Conservation (phyloP, 2,113 vertebrate species). For the Nibea albiflora region DNA sequence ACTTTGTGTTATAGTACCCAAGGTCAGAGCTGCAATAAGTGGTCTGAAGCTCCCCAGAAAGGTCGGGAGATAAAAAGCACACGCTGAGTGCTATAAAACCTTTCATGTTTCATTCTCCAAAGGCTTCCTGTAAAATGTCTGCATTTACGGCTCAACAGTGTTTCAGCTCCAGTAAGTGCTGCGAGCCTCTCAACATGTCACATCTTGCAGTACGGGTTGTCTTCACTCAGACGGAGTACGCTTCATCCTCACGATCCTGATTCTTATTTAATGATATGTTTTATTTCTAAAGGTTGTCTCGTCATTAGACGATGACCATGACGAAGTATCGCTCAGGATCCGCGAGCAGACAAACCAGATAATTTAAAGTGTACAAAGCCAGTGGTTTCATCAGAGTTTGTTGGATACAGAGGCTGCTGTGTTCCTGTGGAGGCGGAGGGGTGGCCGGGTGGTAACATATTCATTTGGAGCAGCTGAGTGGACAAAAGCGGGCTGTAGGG, state of each 20-base stretch:
- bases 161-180: slow-evolving; percentile 24
- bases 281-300: neutral
- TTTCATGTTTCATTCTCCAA: slow-evolving; percentile 50
- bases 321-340: neutral
- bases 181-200: slow-evolving; percentile 5
- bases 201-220: slow-evolving; percentile 3
- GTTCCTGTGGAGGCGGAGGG: neutral
- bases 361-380: neutral
- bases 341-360: neutral
- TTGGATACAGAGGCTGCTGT: neutral
- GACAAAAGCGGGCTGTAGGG: neutral
- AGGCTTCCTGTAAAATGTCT: slow-evolving; percentile 39
- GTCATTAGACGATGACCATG: neutral
- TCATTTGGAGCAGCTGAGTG: slow-evolving; percentile 12
- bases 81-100: slow-evolving; percentile 49
- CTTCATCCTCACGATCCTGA: slow-evolving; percentile 13
- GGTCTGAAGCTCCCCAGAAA: slow-evolving; percentile 38
- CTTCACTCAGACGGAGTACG: neutral
- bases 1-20: slow-evolving; percentile 40
- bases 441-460: neutral
- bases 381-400: neutral
- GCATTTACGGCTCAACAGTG: slow-evolving; percentile 42
- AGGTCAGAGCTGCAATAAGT: slow-evolving; percentile 50
- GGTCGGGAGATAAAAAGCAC: slow-evolving; percentile 46
- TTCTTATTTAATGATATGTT: neutral